Base-by-base conservation (phyloP, 2,113 vertebrate species). In the Sylvietta virens region DNA sequence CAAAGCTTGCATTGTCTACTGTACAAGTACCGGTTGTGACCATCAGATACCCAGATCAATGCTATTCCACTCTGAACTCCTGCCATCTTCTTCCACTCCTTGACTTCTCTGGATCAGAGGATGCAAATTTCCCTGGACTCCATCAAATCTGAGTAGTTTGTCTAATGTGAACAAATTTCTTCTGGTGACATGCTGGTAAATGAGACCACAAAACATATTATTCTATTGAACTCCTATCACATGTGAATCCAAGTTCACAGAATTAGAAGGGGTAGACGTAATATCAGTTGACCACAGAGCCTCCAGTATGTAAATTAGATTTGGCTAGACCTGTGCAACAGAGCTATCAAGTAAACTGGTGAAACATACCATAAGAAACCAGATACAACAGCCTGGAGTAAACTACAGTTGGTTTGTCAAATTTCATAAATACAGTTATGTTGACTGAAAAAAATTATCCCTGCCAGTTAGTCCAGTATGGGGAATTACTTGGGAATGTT, bases 371-470 rank as follows among this genome's bases (percentile, higher is more conserved):
- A 40, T 78, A 71, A 86, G 96, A 97, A 97, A 97, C 84, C 62
- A 93, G 54, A 95, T 95, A 82, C 51, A 93, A 80, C 60, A 94
- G 89, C 89, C 96, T 96, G 89, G 94, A 96, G 88, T 97, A 96
- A 96, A 90, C 93, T 87, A 66, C 48, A 96, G 90, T 93, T 93
- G 85, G 76, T 96, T 97, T 94, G 95, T 87, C 96, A 97, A 97
- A 97, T 58, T 88, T 70, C 92, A 96, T 96, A 97, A 96, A 84
- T 79, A 94, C 20, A 15, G 73, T 95, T 96, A 95, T 65, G 69
- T 94, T 96, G 90, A 97, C 91, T 95, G 95, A 70, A 96, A 96
- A 97, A 95, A 94, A 97, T 92, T 90, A 97, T 91, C 81, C 80
- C 78, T 92, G 80, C 90, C 96, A 81, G 92, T 96, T 96, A 93